Conservation (phyloP, 2,888 invertebrate species). For the Eurois occulta region DNA sequence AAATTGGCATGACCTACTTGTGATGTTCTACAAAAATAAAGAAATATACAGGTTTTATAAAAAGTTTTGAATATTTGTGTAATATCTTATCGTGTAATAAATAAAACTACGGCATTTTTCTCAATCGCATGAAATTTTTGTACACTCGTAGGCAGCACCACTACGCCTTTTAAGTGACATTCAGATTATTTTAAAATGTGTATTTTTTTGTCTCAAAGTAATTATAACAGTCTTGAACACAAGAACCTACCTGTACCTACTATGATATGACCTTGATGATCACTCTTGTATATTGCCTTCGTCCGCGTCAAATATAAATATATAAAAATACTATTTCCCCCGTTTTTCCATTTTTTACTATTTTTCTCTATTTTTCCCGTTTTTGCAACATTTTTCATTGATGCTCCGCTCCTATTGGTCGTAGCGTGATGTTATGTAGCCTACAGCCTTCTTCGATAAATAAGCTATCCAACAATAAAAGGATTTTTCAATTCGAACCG, state of each 20-base stretch:
- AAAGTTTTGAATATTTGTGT: conserved; percentile 13
- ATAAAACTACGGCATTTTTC: not conserved
- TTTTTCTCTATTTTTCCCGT: too few relatives aligned
- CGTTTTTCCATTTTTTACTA: too few relatives aligned
- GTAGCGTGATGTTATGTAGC: too few relatives aligned
- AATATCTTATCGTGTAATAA: not conserved
- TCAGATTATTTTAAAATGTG: not conserved
- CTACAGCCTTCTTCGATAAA: too few relatives aligned
- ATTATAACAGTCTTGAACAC: not conserved
- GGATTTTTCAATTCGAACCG: too few relatives aligned
- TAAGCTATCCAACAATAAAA: too few relatives aligned
- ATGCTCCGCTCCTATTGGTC: too few relatives aligned
- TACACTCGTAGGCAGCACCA: not conserved
- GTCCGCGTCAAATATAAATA: too few relatives aligned
- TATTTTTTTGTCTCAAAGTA: not conserved
- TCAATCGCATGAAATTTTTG: not conserved
- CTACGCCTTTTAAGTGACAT: not conserved
- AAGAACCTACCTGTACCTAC: too few relatives aligned
- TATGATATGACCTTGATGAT: not conserved
- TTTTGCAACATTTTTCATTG: too few relatives aligned
- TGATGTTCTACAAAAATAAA: conserved; percentile 15
- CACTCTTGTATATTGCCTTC: not conserved
- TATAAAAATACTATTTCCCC: too few relatives aligned
- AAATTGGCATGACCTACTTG: conserved; percentile 54
- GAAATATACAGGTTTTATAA: conserved; percentile 27